Evolutionary conservation across 2,113 vertebrate genomes (phyloP), one percentile per base, ranked within the genome.

Genomic region (Actinemys pallida): DNA sequence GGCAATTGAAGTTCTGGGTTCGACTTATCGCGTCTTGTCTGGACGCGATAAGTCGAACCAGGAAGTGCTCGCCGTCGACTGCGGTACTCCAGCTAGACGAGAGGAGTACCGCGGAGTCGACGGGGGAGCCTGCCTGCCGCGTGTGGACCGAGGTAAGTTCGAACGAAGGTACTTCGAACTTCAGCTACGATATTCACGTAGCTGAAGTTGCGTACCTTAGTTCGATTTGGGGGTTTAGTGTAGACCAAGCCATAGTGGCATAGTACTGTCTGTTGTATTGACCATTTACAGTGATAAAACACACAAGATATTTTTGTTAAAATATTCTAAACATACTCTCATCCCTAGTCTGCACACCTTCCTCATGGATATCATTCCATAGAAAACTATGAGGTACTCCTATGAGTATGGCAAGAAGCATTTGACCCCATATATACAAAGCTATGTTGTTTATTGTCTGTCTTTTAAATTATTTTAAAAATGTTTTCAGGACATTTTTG

Each of bases 391-490:
- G 5, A 8, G 39, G 24, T 83, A 83, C 16, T 83, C n/a, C 25
- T 83, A 2, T 45, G 81, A 57, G 39, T 0, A 72, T 75, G 82
- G 2, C 5, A 81, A 56, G 1, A 29, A 1, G 35, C 83, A 25
- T 93, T 79, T 88, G 3, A 81, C 1, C 0, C 2, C n/a, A 0
- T 1, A 39, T 75, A 19, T 9, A 82, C 4, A 49, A 75, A 2
- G 1, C 29, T 11, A 42, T 16, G 39, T 0, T 50, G 2, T 2
- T 45, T 80, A 27, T 29, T 22, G 13, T 20, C 2, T 3, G 56
- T 1, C 0, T 88, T 90, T 49, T 3, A 56, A 78, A 42, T 4
- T 65, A 1, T 0, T 47, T 42, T 24, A 45, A 45, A 75, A 45
- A 76, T 45, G 39, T 24, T 45, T 76, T 45, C 20, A 11, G 17